A percentile compares a stretch with the other conserved stretches of the same genome.
phyloP scores from a whole-genome alignment of 2,113 vertebrate species.

The Mirza zaza region DNA sequence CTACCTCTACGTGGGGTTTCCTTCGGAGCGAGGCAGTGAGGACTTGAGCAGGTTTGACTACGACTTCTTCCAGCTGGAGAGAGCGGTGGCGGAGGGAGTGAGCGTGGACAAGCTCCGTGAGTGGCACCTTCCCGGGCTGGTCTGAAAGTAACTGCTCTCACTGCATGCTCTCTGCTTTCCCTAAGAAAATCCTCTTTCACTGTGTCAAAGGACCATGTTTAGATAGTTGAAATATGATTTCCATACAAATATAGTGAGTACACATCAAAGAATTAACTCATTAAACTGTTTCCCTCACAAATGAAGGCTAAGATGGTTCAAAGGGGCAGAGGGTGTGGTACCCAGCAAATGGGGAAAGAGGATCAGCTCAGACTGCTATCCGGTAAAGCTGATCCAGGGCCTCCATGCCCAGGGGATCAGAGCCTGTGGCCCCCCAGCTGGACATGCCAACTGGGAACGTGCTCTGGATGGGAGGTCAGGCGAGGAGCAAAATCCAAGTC shows the following conservation, averaged over 20 bases:
- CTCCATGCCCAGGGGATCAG: too few relatives aligned
- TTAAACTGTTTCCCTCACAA: background rate
- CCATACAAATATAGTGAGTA: background rate
- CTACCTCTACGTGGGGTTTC: constrained; percentile 90
- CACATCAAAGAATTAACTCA: background rate
- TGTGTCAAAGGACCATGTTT: background rate
- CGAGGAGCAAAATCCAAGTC: background rate
- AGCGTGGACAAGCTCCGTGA: constrained; percentile 84
- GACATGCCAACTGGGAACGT: background rate
- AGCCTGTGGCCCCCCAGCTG: background rate
- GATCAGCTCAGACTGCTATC: background rate
- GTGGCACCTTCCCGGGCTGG: background rate
- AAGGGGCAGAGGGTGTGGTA: too few relatives aligned
- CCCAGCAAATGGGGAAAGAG: too few relatives aligned
- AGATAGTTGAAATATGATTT: background rate
- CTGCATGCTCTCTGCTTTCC: background rate
- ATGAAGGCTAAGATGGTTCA: background rate
- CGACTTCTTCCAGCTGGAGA: constrained; percentile 92
- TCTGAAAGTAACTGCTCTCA: background rate
- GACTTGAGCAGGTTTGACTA: constrained; percentile 90
- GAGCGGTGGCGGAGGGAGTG: constrained; percentile 89
- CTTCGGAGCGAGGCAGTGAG: constrained; percentile 85
- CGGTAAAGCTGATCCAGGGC: too few relatives aligned
- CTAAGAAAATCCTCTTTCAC: background rate
- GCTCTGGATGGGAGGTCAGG: background rate